Percentiles rank a stretch among this genome's conserved stretches.
Evolutionary conservation across 2,888 invertebrate genomes (phyloP).

Genomic region (Tinea pellionella): DNA sequence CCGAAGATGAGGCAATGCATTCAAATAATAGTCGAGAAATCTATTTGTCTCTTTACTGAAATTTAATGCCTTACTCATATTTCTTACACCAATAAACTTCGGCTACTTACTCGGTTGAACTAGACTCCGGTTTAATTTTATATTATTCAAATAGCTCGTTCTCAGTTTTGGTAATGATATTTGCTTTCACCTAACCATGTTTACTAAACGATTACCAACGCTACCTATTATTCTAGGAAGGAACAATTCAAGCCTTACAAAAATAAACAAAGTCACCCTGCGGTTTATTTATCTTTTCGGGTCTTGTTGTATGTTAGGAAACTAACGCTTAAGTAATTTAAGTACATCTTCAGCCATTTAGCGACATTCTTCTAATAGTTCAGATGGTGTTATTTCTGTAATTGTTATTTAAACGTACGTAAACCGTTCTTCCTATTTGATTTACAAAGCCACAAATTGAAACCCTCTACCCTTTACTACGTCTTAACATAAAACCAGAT

Average conservation of each 20-base stretch:
- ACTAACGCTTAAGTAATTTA: constrained; percentile 29
- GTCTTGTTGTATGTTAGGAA: constrained; percentile 38
- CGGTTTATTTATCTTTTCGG: constrained; percentile 55
- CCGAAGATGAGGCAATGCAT: too few species aligned
- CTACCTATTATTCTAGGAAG: constrained; percentile 50
- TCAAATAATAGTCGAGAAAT: neutral
- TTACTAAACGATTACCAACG: constrained; percentile 52
- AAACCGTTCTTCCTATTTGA: too few species aligned
- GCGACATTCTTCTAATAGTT: constrained; percentile 19
- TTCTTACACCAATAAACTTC: neutral
- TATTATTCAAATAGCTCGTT: neutral
- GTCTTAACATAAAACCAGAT: neutral
- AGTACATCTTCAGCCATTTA: constrained; percentile 13
- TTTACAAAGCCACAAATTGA: too few species aligned
- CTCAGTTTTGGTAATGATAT: constrained; percentile 5
- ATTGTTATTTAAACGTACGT: neutral
- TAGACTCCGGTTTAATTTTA: neutral
- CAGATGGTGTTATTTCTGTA: neutral
- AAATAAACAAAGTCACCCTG: constrained; percentile 56
- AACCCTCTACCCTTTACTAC: neutral
- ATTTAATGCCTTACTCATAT: neutral
- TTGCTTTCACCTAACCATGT: constrained; percentile 24
- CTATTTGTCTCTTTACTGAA: neutral
- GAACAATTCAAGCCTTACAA: constrained; percentile 52
- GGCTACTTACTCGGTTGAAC: neutral